Evolutionary conservation across 2,888 invertebrate species (phyloP), one percentile per base, ranked within the genome.

Genomic region (Esperia sulphurella): DNA sequence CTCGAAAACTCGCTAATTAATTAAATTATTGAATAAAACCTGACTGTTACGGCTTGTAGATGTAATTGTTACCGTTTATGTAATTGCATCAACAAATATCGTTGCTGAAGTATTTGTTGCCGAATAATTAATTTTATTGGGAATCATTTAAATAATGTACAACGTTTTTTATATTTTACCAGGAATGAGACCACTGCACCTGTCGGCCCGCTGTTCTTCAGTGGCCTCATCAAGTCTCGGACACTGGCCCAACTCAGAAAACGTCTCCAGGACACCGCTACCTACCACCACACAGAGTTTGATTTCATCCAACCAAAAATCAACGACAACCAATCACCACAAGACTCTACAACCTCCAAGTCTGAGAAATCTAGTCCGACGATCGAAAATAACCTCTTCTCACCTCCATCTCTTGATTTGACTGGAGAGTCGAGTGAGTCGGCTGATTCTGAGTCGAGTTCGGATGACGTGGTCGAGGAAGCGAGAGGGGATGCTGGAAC

Each of bases 121-220:
- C n/a, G n/a, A n/a, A n/a, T n/a, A n/a, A n/a, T n/a, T n/a, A n/a
- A n/a, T n/a, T n/a, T n/a, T n/a, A n/a, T n/a, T n/a, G n/a, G n/a
- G n/a, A n/a, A n/a, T n/a, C n/a, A n/a, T n/a, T n/a, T n/a, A n/a
- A n/a, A n/a, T 21, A 21, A 21, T 21, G 2, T 2, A 3, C 21
- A 21, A 21, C 21, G 21, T 3, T 5, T 21, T 21, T 2, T 21
- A 21, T 7, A 14, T n/a, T 38, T 43, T 12, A 8, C 14, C 58
- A 83, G 83, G 29, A 52, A 61, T 1, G 65, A 71, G 14, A 48
- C 65, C 10, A 54, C 65, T 0, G 60, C 74, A n/a, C 79, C 85
- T 1, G 61, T 85, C 0, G 90, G 90, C 0, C 83, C 85, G 0
- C 54, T 88, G 14, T 86, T 87, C 73, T 90, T 85, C 66, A 81